Percentiles rank a stretch among this genome's conserved stretches.
phyloP scores from a whole-genome alignment of 2,113 vertebrate genomes.

The Cebus imitator region DNA sequence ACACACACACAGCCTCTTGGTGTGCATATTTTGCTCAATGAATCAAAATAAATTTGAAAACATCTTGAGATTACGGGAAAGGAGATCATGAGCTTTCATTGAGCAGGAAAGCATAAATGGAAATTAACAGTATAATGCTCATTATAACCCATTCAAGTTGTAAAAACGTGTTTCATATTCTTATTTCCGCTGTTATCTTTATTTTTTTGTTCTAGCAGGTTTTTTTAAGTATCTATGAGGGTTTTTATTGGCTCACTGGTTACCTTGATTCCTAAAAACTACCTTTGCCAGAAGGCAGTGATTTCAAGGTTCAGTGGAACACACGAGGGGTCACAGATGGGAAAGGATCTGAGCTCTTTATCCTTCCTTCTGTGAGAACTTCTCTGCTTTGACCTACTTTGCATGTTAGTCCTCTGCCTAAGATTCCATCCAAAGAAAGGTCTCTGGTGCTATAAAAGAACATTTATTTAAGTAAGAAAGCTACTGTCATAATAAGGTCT shows the following conservation, averaged over 20 bases:
- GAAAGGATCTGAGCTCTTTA: not conserved
- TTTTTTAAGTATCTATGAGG: not conserved
- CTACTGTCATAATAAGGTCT: not conserved
- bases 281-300: not conserved
- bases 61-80: not conserved
- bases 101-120: not conserved
- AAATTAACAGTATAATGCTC: not conserved
- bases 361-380: not conserved
- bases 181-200: not conserved
- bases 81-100: not conserved
- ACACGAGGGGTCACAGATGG: not conserved
- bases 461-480: not conserved
- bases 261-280: not conserved
- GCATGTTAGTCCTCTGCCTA: not conserved
- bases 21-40: not conserved
- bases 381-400: not conserved
- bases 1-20: not conserved
- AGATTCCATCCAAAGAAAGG: slow-evolving; percentile 24
- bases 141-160: not conserved
- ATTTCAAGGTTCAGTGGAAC: not conserved
- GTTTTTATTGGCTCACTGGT: not conserved
- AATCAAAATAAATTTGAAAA: slow-evolving; percentile 39
- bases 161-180: not conserved
- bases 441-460: no score
- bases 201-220: not conserved